Base-by-base conservation (phyloP, 2,113 vertebrate genomes). In the Galbula dea region DNA sequence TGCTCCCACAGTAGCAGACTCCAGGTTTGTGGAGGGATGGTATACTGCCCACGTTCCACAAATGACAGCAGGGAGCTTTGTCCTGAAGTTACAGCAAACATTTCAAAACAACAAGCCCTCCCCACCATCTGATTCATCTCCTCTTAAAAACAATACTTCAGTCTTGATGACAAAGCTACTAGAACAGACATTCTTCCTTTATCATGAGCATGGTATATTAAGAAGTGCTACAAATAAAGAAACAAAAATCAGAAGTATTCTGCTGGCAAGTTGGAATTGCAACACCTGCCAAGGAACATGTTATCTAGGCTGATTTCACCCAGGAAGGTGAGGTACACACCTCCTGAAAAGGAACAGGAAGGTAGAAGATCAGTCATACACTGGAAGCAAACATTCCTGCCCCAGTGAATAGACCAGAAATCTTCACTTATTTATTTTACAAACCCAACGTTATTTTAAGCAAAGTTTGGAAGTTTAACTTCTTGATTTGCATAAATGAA, bases 1-100 rank as follows among this genome's bases (percentile, higher is more conserved):
- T 67, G 68, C 57, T 71, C 46, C 54, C 0, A 0, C 12, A 81
- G 71, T 0, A 73, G 66, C 3, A 0, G 55, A 68, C 32, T 81
- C 62, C 39, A 61, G 54, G 32, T 41, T 7, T 67, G 26, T 12
- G 11, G 6, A 65, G 14, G 46, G 83, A 65, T 32, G 36, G 55
- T 88, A 17, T 12, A 8, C 2, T 39, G 29, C 46, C 27, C 73
- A 73, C 32, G 10, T 27, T 63, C 37, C 75, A 84, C 29, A 7
- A 43, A 59, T 0, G 0, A 57, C 30, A 85, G 24, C 10, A 54
- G 26, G 30, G 30, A 86, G 27, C 22, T 78, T 61, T 19, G 22
- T 52, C 39, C 57, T 84, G 15, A 68, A 75, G 41, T 41, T 36
- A 29, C 20, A 74, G 12, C 20, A 29, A 88, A 55, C 11, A 19